Evolutionary conservation across 2,797 vertebrate species (phyloP).

Genomic region (Sebastes paucispinis): DNA sequence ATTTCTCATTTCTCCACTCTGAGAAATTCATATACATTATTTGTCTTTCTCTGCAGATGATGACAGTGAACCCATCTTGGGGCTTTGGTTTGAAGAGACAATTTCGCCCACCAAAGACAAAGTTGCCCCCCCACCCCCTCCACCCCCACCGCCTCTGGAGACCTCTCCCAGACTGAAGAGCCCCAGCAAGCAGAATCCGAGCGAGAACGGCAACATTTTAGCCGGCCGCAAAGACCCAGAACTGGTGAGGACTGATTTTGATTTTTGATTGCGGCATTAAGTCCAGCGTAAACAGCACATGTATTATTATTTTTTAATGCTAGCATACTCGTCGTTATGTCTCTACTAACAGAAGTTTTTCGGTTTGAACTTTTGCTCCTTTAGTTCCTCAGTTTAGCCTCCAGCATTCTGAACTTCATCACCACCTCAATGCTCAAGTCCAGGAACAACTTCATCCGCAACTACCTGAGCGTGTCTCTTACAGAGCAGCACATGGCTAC

Average conservation of each 20-base stretch:
- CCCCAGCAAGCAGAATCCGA: conserved; percentile 92
- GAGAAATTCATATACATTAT: conserved; percentile 11
- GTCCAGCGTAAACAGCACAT: background rate
- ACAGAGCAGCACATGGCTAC: conserved; percentile 98
- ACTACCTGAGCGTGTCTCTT: conserved; percentile 97
- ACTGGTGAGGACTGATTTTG: conserved; percentile 83
- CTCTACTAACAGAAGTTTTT: background rate
- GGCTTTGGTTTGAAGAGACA: conserved; percentile 99
- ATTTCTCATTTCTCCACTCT: conserved; percentile 3
- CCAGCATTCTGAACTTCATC: conserved; percentile 97
- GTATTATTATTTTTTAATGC: background rate
- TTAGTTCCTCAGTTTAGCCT: conserved; percentile 95
- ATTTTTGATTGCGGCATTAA: background rate
- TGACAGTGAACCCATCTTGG: conserved; percentile 98
- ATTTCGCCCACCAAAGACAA: conserved; percentile 99
- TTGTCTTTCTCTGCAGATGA: conserved; percentile 85
- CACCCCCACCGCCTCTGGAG: conserved; percentile 92
- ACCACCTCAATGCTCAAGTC: conserved; percentile 98
- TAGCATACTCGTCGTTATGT: background rate
- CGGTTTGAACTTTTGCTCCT: conserved; percentile 21
- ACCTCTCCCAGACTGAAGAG: conserved; percentile 94
- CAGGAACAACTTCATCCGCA: conserved; percentile 97
- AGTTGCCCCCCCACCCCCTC: conserved; percentile 91
- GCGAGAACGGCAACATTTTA: conserved; percentile 97
- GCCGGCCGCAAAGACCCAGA: conserved; percentile 98